Percentiles rank a stretch among this genome's conserved stretches.
Evolutionary conservation across 2,113 vertebrate species (phyloP).

Genomic region (Brachyhypopomus gauderio): DNA sequence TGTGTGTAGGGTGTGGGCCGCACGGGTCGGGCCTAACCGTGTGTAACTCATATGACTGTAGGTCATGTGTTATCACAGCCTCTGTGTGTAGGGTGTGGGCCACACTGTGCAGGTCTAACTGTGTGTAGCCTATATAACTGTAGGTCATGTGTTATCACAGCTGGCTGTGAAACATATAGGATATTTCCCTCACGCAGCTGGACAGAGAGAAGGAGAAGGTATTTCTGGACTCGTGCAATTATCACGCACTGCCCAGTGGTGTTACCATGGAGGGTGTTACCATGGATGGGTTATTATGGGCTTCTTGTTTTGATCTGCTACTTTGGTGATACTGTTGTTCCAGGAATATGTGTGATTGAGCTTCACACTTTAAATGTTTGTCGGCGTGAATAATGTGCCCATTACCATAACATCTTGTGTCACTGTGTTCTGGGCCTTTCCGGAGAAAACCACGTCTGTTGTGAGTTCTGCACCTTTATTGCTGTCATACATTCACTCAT

Average conservation of each 20-base stretch:
- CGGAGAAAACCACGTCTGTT: no score
- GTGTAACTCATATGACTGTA: background rate
- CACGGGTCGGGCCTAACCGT: background rate
- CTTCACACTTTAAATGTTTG: no score
- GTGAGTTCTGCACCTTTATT: no score
- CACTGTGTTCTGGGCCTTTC: no score
- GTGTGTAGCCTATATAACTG: background rate
- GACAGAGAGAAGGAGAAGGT: no score
- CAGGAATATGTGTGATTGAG: background rate
- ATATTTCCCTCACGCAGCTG: background rate
- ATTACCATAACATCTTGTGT: no score
- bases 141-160: background rate
- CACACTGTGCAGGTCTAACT: background rate
- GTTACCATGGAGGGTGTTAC: background rate
- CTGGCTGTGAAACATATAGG: background rate
- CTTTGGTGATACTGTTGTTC: background rate
- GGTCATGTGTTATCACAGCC: background rate
- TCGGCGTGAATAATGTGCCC: no score
- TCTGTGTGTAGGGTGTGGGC: no score
- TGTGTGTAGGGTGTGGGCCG: background rate
- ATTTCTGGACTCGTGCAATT: no score
- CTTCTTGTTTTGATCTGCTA: background rate
- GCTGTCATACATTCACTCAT: no score
- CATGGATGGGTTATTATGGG: background rate
- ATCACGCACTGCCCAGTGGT: background rate